Base-by-base conservation (phyloP, 2,888 invertebrate species). In the Hecatera dysodea region DNA sequence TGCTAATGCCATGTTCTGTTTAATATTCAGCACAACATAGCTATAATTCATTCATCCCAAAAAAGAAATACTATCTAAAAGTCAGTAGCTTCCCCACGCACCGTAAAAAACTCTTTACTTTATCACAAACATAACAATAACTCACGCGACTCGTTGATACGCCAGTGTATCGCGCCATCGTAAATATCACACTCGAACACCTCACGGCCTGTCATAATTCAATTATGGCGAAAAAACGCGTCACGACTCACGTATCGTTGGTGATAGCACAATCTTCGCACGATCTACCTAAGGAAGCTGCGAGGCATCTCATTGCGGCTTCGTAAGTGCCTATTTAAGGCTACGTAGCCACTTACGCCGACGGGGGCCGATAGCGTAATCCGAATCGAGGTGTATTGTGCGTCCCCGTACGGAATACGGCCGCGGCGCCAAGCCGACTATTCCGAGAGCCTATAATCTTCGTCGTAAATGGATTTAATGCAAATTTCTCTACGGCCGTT, bases 251-350 rank as follows among this genome's bases (percentile, higher is more conserved):
- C 90, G 88, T 91, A 91, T 91, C 91, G 89, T 80, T 86, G 87
- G 84, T 89, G 93, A 93, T 93, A 93, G 92, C 90, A 90, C 90
- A 93, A 92, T 94, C 93, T 93, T 88, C 86, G 87, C 88, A 88
- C 88, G 90, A 94, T 93, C 84, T 78, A 91, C 90, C 90, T 85
- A 88, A 90, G 93, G 91, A 93, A 93, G 93, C 92, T 90, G 88
- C 87, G 90, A 90, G 88, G 91, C 92, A 89, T 92, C 92, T 92
- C 93, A 93, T 93, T 93, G 94, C 91, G 90, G 90, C 81, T 88
- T 86, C 89, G 89, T 93, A 94, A 95, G 92, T 93, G 93, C 93
- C 94, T 94, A 94, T 95, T 94, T 91, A 91, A 92, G 88, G 92
- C 90, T 91, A 90, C 91, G 91, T 91, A 93, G 92, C 91, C 90